These are phyloP conservation scores for Columba guinea DNA, from an alignment of 2,797 vertebrate genomes.

Conservation along the genomic window DNA sequence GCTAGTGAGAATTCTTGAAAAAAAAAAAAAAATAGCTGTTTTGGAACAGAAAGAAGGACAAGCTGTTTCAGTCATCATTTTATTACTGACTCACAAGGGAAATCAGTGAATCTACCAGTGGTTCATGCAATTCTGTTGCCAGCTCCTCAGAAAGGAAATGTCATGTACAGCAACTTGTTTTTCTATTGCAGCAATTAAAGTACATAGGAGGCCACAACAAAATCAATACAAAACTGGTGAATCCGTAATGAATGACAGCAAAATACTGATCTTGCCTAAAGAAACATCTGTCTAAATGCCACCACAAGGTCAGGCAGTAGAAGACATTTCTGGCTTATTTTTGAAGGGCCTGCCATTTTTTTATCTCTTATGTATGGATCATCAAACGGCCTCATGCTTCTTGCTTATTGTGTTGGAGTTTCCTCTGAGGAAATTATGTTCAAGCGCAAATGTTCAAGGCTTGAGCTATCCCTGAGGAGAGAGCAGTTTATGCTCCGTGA, in stretches of 20 bases:
- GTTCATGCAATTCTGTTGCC: conserved; percentile 64
- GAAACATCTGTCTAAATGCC: conserved; percentile 55
- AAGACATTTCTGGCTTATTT: conserved; percentile 19
- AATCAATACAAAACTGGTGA: conserved; percentile 76
- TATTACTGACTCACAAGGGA: conserved; percentile 54
- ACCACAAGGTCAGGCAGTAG: conserved; percentile 4
- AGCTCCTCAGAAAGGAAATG: conserved; percentile 72
- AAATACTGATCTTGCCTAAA: conserved; percentile 73
- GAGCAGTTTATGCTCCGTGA: neutral
- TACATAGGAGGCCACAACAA: conserved; percentile 68
- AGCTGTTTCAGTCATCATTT: conserved; percentile 42
- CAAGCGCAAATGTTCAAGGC: neutral
- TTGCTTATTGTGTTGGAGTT: neutral
- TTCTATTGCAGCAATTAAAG: conserved; percentile 75
- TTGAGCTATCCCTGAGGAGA: neutral
- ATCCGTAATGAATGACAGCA: conserved; percentile 72
- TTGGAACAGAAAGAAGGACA: conserved; percentile 58
- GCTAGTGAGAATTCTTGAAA: conserved; percentile 5
- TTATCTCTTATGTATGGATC: neutral
- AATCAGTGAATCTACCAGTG: conserved; percentile 67
- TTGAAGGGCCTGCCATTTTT: neutral
- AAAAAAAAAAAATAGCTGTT: conserved; percentile 47
- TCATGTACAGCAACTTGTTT: conserved; percentile 74
- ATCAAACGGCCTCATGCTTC: neutral
- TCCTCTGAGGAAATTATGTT: neutral